These are phyloP conservation scores for Magallana angulata DNA, from an alignment of 1,140 invertebrate genomes.

Conservation along the genomic window DNA sequence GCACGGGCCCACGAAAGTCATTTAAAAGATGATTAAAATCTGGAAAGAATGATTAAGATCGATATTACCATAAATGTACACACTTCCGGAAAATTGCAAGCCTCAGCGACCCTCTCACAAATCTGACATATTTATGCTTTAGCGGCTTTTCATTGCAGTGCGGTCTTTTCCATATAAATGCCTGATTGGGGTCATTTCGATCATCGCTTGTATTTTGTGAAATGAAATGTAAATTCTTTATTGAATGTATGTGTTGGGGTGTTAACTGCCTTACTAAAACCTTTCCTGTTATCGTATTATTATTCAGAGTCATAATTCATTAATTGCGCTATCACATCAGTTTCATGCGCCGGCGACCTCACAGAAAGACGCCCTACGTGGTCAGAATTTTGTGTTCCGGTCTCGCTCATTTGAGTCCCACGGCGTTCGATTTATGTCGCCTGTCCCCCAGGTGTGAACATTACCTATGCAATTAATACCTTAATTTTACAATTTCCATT, in stretches of 20 bases:
- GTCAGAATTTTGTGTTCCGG: slow-evolving; percentile 28
- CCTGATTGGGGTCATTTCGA: slow-evolving; percentile 14
- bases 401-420: slow-evolving; percentile 35
- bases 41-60: slow-evolving; percentile 31
- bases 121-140: slow-evolving; percentile 39
- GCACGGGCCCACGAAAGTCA: slow-evolving; percentile 27
- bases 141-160: slow-evolving; percentile 24
- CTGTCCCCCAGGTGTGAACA: slow-evolving; percentile 42
- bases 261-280: slow-evolving; percentile 11
- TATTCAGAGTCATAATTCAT: slow-evolving; percentile 43
- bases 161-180: slow-evolving; percentile 37
- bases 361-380: slow-evolving; percentile 21
- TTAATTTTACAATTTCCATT: slow-evolving; percentile 43
- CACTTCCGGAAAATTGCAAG: slow-evolving; percentile 35
- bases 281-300: slow-evolving; percentile 39
- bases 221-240: slow-evolving; percentile 43
- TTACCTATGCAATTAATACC: slow-evolving; percentile 45
- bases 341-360: slow-evolving; percentile 24
- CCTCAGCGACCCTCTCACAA: slow-evolving; percentile 6
- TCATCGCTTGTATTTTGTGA: slow-evolving; percentile 27
- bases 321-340: slow-evolving; percentile 41
- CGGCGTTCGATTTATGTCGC: slow-evolving; percentile 15
- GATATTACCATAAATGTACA: slow-evolving; percentile 38
- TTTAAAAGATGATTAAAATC: slow-evolving; percentile 38
- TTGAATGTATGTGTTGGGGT: slow-evolving; percentile 35